Percentiles rank a stretch among this genome's conserved stretches.
Evolutionary conservation across 2,797 vertebrate genomes (phyloP).

Genomic region (Etheostoma nigrum): DNA sequence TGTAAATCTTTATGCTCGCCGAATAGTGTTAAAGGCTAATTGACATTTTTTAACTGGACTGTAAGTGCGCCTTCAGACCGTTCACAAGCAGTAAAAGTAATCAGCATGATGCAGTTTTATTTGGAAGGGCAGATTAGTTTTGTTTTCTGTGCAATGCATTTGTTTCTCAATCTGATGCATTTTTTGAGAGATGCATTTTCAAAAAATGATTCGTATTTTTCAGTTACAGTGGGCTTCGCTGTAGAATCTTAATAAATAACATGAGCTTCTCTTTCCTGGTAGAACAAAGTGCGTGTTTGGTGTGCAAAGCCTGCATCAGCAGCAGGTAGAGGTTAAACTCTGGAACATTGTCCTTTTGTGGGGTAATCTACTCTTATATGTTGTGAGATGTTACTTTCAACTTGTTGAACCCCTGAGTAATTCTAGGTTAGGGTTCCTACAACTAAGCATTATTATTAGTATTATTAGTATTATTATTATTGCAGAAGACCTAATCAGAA

Average conservation of each 20-base stretch:
- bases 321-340: not conserved
- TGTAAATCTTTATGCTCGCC: not conserved
- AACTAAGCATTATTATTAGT: not conserved
- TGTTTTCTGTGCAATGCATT: no score
- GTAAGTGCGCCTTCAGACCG: not conserved
- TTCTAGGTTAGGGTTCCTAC: not conserved
- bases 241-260: not conserved
- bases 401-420: not conserved
- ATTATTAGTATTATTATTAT: no score
- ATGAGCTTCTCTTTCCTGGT: not conserved
- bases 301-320: not conserved
- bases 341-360: not conserved
- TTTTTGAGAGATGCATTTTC: not conserved
- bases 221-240: not conserved
- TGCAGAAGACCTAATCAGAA: no score
- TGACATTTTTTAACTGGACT: slow-evolving; percentile 28
- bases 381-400: not conserved
- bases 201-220: not conserved
- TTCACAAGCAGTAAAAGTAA: slow-evolving; percentile 23
- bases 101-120: not conserved
- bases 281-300: slow-evolving; percentile 9
- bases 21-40: slow-evolving; percentile 2
- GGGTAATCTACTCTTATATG: not conserved
- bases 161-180: not conserved
- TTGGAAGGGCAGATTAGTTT: not conserved